Base-by-base conservation (phyloP, 1,140 invertebrate species). In the Rhopalosiphum maidis region DNA sequence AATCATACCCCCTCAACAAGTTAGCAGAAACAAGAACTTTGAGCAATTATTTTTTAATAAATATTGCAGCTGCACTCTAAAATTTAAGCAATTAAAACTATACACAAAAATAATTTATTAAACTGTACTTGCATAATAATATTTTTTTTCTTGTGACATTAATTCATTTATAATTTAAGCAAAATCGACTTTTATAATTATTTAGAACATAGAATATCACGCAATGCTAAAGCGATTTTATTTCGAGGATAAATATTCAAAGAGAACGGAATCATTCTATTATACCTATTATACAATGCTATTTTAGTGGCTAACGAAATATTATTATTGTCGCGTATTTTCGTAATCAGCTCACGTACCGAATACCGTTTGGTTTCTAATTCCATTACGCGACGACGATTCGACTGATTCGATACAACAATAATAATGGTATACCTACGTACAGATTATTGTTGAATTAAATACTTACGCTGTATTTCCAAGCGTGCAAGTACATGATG, bases 401-500 rank as follows among this genome's bases (percentile, higher is more conserved):
- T n/a, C 60, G 30, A 77, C 4, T n/a, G 15, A n/a, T n/a, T 77
- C 60, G n/a, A 77, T 77, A 77, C 60, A 35, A 77, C 30, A 68
- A 68, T 18, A 18, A 60, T 60, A 60, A 77, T 0, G n/a, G 60
- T 18, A n/a, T n/a, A 22, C n/a, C 15, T 68, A 15, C 60, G 30
- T n/a, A 83, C 35, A 41, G 35, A 85, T 41, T 85, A 83, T 83
- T 85, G 30, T 77, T 11, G 41, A 43, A 25, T 41, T 87, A 89
- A 93, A 92, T 43, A 89, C 94, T 95, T 43, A 95, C 94, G 93
- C 94, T 93, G 83, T 94, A 95, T 77, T 95, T 95, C 94, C 98
- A 98, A 35, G 98, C 98, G 95, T 99, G 99, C 30, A 99, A 96
- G 95, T 98, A 99, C 98, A 99, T 99, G 93, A 99, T 97, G 35